Evolutionary conservation across 2,113 vertebrate genomes (phyloP).

Genomic region (Chaetops frenatus): DNA sequence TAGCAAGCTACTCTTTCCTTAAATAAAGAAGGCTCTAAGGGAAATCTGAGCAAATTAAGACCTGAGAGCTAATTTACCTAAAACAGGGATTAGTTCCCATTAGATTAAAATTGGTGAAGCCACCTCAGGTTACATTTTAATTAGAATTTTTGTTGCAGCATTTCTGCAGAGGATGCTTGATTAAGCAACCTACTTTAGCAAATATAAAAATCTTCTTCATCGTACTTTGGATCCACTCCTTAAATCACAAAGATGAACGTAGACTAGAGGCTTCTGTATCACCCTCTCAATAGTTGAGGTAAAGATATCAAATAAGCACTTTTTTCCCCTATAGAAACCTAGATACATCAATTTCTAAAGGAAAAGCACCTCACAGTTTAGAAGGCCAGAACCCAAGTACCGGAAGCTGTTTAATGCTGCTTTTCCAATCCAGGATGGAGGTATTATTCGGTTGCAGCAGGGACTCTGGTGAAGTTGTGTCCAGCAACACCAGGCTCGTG

Average conservation of each 20-base stretch:
- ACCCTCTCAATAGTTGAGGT: neutral
- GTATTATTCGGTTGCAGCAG: neutral
- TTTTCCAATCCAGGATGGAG: neutral
- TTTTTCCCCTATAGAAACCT: neutral
- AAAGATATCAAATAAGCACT: neutral
- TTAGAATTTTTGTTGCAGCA: neutral
- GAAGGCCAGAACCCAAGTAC: neutral
- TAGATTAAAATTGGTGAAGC: neutral
- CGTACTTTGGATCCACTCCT: neutral
- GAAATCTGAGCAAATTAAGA: slow-evolving; percentile 16
- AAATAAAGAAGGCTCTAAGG: neutral
- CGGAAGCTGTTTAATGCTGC: neutral
- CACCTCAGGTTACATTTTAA: slow-evolving; percentile 25
- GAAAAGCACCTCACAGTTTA: neutral
- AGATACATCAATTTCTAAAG: neutral
- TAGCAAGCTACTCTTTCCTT: neutral
- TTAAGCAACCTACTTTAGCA: neutral
- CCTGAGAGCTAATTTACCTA: slow-evolving; percentile 14
- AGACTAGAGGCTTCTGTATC: neutral
- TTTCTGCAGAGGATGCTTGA: neutral
- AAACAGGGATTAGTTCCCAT: neutral
- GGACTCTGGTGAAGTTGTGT: neutral
- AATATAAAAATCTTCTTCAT: neutral
- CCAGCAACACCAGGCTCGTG: neutral
- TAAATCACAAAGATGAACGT: neutral